Base-by-base conservation (phyloP, 2,888 invertebrate species). In the Oligia latruncula region DNA sequence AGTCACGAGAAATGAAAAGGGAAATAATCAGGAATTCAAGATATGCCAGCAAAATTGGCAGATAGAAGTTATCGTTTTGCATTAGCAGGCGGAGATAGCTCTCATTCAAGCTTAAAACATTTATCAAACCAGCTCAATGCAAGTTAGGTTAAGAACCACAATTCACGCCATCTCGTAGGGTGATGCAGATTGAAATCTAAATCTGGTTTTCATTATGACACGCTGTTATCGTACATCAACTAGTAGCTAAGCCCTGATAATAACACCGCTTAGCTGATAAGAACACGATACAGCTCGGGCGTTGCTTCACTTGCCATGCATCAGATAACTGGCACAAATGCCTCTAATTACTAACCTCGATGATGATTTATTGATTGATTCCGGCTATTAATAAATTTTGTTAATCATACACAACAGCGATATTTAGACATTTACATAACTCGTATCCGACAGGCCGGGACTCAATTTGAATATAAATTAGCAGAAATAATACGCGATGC, bases 371-470 rank as follows among this genome's bases (percentile, higher is more conserved):
- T 82, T 75, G 79, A 82, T 80, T 66, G 66, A 78, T 81, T 67
- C 64, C 62, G 20, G 73, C 71, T 65, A 75, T 72, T 83, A 76
- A 85, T 89, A 83, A 85, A 62, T 9, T 74, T 81, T 77, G 84
- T 84, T 82, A 83, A 88, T 87, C 87, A 78, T 71, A 75, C 75
- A 76, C 74, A 75, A 80, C 81, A 65, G 66, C 62, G 15, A 49
- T 86, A 78, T 82, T 78, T 68, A 74, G 72, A 64, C 74, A 89
- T 89, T 88, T 82, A 73, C 83, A 89, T 88, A 88, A 80, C 81
- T 75, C 9, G 81, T 72, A 74, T 71, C 71, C 49, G 78, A 77
- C 60, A 80, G 40, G 66, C 46, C 64, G 11, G 46, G 8, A 74
- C 46, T 66, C 67, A 65, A 83, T 87, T 88, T 82, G 60, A 87